These are phyloP conservation scores for Pediacus dermestoides DNA, from an alignment of 2,888 invertebrate genomes.

Conservation along the genomic window DNA sequence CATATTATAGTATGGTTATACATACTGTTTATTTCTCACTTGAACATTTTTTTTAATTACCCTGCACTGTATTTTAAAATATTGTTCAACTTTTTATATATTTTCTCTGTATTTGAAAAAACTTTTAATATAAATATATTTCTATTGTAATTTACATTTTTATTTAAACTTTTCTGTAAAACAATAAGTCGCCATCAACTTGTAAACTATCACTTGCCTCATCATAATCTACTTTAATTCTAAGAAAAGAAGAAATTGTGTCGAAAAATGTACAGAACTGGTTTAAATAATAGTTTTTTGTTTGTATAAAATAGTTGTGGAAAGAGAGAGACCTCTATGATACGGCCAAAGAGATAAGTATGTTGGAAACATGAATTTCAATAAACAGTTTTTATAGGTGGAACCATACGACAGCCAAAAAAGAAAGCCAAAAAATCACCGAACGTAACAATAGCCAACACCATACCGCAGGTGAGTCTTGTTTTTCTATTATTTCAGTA, in stretches of 20 bases:
- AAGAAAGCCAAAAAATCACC: constrained; percentile 57
- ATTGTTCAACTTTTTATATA: constrained; percentile 38
- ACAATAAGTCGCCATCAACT: too few species aligned
- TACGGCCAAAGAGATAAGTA: too few species aligned
- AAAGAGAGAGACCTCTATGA: too few species aligned
- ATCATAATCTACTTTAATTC: too few species aligned
- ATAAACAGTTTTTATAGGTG: constrained; percentile 46
- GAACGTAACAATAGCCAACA: constrained; percentile 40
- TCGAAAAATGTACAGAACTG: too few species aligned
- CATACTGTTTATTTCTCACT: constrained; percentile 39
- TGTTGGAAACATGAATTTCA: too few species aligned
- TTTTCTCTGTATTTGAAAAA: constrained; percentile 44
- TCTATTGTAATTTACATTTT: constrained; percentile 42
- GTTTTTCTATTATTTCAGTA: constrained; percentile 2
- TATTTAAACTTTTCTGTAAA: constrained; percentile 31
- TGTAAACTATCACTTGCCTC: constrained; percentile 41
- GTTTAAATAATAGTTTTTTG: constrained; percentile 27
- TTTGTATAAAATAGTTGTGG: too few species aligned
- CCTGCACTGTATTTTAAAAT: constrained; percentile 41
- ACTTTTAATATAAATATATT: constrained; percentile 48
- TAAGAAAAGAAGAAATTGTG: too few species aligned
- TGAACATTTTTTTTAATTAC: constrained; percentile 26
- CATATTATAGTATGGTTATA: constrained; percentile 44
- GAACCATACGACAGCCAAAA: constrained; percentile 49
- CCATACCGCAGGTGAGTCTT: constrained; percentile 37